phyloP scores from a whole-genome alignment of 1,140 invertebrate genomes.

The Theocolax elegans region DNA sequence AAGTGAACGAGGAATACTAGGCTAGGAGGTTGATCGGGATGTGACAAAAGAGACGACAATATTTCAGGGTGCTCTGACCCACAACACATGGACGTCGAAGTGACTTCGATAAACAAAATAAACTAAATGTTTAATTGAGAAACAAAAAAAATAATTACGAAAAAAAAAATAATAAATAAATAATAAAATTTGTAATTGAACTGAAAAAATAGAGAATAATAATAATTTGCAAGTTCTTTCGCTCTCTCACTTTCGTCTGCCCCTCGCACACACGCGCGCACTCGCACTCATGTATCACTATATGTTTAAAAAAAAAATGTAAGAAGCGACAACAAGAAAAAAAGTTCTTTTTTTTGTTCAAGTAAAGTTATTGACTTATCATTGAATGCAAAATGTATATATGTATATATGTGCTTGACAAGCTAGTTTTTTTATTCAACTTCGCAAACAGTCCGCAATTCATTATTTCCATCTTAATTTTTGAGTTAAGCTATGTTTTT shows the following conservation, averaged over 20 bases:
- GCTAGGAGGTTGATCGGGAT: slow-evolving; percentile 33
- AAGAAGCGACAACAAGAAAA: no score
- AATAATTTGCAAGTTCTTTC: slow-evolving; percentile 36
- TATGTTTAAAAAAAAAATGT: slow-evolving; percentile 44
- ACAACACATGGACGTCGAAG: slow-evolving; percentile 67
- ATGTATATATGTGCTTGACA: no score
- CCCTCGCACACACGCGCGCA: slow-evolving; percentile 58
- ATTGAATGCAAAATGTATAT: slow-evolving; percentile 5
- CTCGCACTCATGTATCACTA: no score
- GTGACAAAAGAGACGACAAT: slow-evolving; percentile 46
- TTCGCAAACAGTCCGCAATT: slow-evolving; percentile 56
- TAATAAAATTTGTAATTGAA: no score
- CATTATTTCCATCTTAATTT: slow-evolving; percentile 33
- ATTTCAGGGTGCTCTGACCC: slow-evolving; percentile 67
- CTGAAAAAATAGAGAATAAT: slow-evolving; percentile 42
- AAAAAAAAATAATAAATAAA: no score
- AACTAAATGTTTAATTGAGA: slow-evolving; percentile 32
- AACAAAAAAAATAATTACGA: no score
- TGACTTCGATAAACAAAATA: slow-evolving; percentile 40
- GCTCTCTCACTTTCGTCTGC: slow-evolving; percentile 50
- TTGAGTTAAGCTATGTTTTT: no score
- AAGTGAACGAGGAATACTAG: no score
- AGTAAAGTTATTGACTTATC: slow-evolving; percentile 42
- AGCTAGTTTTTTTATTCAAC: slow-evolving; percentile 34
- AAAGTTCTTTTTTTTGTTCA: no score